Conservation (phyloP, 2,113 vertebrate species). For the Haplotaxodon microlepis region DNA sequence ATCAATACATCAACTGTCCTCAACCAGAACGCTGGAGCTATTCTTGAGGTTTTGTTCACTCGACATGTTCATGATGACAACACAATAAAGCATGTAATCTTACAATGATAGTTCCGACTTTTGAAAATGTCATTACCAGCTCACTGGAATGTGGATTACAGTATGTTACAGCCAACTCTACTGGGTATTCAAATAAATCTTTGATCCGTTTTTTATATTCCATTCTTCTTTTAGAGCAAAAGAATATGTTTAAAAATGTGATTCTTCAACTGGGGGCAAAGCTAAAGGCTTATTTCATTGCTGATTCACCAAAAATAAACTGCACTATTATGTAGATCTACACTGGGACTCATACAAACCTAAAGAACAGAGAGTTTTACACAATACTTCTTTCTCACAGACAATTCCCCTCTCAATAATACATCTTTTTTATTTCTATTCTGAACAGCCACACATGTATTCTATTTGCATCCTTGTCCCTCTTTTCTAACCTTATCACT, state of each 20-base stretch:
- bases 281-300: neutral
- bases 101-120: neutral
- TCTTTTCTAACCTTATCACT: neutral
- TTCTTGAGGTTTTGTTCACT: neutral
- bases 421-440: neutral
- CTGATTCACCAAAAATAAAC: slow-evolving; percentile 5
- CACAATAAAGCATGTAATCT: neutral
- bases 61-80: neutral
- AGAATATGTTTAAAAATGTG: neutral
- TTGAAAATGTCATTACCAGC: neutral
- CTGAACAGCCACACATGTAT: neutral
- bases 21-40: neutral
- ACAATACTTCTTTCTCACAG: neutral
- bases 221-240: neutral
- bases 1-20: neutral
- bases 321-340: neutral
- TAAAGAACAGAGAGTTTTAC: neutral
- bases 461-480: neutral
- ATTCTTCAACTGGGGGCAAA: neutral
- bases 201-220: neutral
- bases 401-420: slow-evolving; percentile 10
- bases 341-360: neutral
- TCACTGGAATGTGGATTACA: neutral
- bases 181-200: neutral
- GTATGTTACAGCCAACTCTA: neutral